A percentile compares a stretch with the other conserved stretches of the same genome.
phyloP scores from a whole-genome alignment of 2,797 vertebrate genomes.

The Gallirallus australis region DNA sequence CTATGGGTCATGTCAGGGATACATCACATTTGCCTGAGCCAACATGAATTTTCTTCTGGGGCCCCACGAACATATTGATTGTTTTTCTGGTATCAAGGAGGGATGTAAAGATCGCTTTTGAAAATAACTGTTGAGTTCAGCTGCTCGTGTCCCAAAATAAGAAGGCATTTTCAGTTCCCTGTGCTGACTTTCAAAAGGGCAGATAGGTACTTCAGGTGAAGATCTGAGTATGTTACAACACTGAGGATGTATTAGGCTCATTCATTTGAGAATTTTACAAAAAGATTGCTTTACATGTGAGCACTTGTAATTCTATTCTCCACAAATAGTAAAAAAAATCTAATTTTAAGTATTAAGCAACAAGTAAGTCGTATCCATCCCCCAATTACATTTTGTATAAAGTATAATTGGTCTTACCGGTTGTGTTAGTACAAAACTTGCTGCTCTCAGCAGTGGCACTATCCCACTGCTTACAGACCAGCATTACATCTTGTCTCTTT shows the following conservation, averaged over 20 bases:
- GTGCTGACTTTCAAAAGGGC: background rate
- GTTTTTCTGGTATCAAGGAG: background rate
- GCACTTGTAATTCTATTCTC: background rate
- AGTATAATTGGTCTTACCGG: too few relatives aligned
- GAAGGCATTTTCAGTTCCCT: background rate
- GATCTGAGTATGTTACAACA: background rate
- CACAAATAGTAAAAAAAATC: background rate
- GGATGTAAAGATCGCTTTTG: background rate
- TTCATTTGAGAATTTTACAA: background rate
- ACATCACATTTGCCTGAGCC: accelerated
- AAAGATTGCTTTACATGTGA: background rate
- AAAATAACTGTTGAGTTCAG: background rate
- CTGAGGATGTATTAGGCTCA: background rate
- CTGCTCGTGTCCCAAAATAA: background rate
- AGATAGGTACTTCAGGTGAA: background rate
- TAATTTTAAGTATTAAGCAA: background rate
- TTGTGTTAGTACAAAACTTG: too few relatives aligned
- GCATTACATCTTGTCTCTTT: too few relatives aligned
- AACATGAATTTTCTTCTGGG: background rate
- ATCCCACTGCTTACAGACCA: too few relatives aligned
- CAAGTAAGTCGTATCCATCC: background rate
- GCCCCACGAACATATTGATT: background rate
- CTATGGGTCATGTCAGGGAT: background rate
- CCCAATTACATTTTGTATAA: too few relatives aligned
- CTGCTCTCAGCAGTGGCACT: too few relatives aligned